These are phyloP conservation scores for Anguilla japonica DNA, from an alignment of 2,113 vertebrate species.

Conservation along the genomic window DNA sequence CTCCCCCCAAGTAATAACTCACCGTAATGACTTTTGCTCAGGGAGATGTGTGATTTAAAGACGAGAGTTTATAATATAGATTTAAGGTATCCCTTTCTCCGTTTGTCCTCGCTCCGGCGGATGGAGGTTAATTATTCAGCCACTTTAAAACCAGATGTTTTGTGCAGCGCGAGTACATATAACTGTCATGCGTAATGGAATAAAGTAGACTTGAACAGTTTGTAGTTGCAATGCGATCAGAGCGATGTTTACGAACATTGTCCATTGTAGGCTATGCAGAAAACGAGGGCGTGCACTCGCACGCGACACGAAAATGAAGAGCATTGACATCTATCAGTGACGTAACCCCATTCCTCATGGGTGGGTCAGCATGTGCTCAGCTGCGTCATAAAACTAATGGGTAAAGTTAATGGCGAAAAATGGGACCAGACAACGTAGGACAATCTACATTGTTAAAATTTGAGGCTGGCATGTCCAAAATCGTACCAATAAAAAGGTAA, in stretches of 20 bases:
- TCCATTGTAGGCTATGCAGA: not conserved
- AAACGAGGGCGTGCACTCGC: not conserved
- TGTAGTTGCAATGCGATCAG: not conserved
- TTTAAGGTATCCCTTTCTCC: not conserved
- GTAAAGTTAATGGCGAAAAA: too few species aligned
- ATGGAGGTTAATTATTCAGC: not conserved
- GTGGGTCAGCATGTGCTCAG: too few species aligned
- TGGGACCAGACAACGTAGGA: too few species aligned
- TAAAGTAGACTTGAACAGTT: not conserved
- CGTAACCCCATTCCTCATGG: not conserved
- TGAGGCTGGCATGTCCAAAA: too few species aligned
- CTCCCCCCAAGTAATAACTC: not conserved
- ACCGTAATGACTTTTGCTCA: not conserved
- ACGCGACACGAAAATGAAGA: not conserved
- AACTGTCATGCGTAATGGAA: not conserved
- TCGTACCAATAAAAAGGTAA: too few species aligned
- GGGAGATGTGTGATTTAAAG: constrained; percentile 1
- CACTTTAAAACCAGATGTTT: not conserved
- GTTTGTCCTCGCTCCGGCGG: not conserved
- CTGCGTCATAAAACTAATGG: too few species aligned
- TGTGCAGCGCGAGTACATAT: not conserved
- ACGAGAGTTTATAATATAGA: not conserved
- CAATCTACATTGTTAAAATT: too few species aligned
- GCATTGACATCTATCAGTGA: not conserved
- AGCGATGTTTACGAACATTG: not conserved